These are phyloP conservation scores for Caenorhabditis sp. DNA, from an alignment of 2,888 invertebrate species.

Conservation along the genomic window DNA sequence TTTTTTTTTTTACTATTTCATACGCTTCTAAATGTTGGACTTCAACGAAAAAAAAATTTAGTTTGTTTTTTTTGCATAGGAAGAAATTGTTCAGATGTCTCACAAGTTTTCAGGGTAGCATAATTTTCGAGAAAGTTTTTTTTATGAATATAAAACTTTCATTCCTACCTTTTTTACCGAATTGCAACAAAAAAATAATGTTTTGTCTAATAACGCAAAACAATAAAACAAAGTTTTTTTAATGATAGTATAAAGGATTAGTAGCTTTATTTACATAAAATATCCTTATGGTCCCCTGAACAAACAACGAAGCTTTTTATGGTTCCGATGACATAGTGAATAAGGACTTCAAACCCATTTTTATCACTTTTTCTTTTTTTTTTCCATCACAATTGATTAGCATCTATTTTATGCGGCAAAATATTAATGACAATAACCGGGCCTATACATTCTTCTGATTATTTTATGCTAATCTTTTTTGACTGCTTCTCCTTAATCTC, in stretches of 20 bases:
- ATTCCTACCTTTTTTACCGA: too few relatives aligned
- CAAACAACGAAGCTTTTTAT: background rate
- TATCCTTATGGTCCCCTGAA: background rate
- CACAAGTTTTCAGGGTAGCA: too few relatives aligned
- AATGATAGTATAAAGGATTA: background rate
- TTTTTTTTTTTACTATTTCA: too few relatives aligned
- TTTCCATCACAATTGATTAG: background rate
- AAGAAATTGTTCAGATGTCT: too few relatives aligned
- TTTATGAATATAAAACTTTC: too few relatives aligned
- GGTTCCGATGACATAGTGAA: background rate
- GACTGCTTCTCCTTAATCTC: background rate
- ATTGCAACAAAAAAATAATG: conserved; percentile 26
- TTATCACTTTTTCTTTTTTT: background rate
- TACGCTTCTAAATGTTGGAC: too few relatives aligned
- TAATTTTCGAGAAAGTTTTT: too few relatives aligned
- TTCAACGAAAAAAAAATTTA: too few relatives aligned
- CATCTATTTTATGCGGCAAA: background rate
- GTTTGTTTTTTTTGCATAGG: too few relatives aligned
- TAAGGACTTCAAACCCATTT: background rate
- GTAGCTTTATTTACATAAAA: background rate
- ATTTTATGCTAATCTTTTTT: background rate
- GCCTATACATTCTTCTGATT: background rate
- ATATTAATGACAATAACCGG: background rate
- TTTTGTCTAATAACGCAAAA: conserved; percentile 6
- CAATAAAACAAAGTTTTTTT: background rate